Percentiles rank a stretch among this genome's conserved stretches.
Conservation (phyloP, 2,797 vertebrate genomes). For the Anomalospiza imberbis region DNA sequence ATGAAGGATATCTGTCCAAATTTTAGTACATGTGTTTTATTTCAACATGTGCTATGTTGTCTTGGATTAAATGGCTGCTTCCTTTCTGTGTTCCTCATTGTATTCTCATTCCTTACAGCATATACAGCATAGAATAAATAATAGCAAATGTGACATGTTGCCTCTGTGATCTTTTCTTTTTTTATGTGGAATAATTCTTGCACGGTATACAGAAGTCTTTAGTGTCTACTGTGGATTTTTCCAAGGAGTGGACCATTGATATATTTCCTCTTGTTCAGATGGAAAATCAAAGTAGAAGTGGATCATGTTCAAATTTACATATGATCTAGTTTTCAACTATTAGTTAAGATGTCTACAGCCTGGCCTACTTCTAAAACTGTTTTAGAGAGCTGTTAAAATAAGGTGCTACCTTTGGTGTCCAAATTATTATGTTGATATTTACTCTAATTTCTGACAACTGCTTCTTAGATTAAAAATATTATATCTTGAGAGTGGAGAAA, state of each 20-base stretch:
- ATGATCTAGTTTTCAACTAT: not conserved
- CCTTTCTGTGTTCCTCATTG: not conserved
- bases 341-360: not conserved
- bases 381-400: not conserved
- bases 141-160: not conserved
- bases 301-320: not conserved
- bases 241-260: not conserved
- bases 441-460: not conserved
- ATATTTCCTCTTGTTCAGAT: not conserved
- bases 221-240: not conserved
- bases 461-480: not conserved
- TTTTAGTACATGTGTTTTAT: not conserved
- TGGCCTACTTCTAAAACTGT: not conserved
- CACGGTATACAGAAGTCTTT: not conserved
- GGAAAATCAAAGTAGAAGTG: not conserved
- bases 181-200: not conserved
- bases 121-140: not conserved
- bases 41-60: not conserved
- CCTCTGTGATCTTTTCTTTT: not conserved
- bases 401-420: not conserved
- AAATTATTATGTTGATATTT: not conserved
- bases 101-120: not conserved
- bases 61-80: not conserved
- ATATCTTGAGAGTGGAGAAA: not conserved
- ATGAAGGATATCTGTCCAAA: not conserved